Conservation (phyloP, 2,888 invertebrate genomes). For the Tipula confusa region DNA sequence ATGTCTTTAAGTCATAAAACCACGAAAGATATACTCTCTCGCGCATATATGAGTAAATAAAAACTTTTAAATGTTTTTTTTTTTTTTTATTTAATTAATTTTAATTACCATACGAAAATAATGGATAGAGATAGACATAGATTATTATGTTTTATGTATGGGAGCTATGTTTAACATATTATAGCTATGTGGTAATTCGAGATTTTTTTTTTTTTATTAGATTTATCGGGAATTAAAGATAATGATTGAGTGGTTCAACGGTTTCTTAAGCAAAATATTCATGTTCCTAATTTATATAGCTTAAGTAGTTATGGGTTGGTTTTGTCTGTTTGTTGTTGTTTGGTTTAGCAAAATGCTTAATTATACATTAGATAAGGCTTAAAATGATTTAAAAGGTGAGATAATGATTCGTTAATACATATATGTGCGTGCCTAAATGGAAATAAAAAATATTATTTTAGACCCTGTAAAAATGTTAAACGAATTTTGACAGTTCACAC, state of each 20-base stretch:
- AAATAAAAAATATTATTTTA: neutral
- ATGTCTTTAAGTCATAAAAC: slow-evolving; percentile 4
- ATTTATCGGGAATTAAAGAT: neutral
- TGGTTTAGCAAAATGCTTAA: neutral
- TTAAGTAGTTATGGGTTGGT: neutral
- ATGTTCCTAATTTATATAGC: neutral
- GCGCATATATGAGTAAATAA: neutral
- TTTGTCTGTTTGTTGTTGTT: no score
- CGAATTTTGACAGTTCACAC: no score
- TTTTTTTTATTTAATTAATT: slow-evolving; percentile 9
- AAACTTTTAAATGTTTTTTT: slow-evolving; percentile 7
- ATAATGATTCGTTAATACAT: neutral
- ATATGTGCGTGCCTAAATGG: neutral
- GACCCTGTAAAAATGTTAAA: no score
- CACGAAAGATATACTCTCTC: neutral
- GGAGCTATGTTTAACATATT: neutral
- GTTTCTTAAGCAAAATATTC: neutral
- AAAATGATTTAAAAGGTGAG: neutral
- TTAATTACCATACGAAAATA: slow-evolving; percentile 6
- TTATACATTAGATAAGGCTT: neutral
- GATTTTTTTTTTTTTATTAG: neutral
- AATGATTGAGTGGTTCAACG: neutral
- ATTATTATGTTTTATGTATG: neutral
- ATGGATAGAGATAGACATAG: slow-evolving; percentile 7
- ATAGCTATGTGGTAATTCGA: neutral